A percentile compares a stretch with the other conserved stretches of the same genome.
Conservation (phyloP, 2,113 vertebrate species). For the Entelurus aequoreus region DNA sequence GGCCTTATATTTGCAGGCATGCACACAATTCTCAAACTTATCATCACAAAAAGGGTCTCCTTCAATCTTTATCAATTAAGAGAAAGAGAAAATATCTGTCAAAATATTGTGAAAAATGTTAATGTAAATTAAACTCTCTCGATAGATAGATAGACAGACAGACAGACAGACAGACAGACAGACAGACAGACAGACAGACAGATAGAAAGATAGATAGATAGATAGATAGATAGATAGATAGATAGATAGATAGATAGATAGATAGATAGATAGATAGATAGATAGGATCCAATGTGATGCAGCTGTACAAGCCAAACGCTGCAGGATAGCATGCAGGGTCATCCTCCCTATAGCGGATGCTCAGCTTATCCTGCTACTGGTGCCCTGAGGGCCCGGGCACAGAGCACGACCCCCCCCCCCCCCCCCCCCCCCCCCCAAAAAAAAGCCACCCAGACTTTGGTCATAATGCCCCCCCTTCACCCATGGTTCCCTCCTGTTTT, state of each 20-base stretch:
- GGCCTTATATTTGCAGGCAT: too few relatives aligned
- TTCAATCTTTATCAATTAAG: too few relatives aligned
- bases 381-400: constrained; percentile 63
- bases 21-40: too few relatives aligned
- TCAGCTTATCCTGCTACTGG: constrained; percentile 67
- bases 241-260: constrained; percentile 23
- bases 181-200: constrained; percentile 8
- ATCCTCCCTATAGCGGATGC: constrained; percentile 65
- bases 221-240: constrained; percentile 20
- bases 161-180: constrained; percentile 29
- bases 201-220: background rate
- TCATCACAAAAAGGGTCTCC: too few relatives aligned
- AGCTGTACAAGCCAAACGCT: constrained; percentile 67
- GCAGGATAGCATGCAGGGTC: constrained; percentile 57
- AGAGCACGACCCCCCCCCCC: constrained; percentile 59
- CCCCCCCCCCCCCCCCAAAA: constrained; percentile 61
- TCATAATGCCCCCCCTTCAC: constrained; percentile 56
- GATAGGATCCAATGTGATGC: constrained; percentile 53
- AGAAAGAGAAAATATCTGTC: too few relatives aligned
- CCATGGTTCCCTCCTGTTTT: constrained; percentile 21
- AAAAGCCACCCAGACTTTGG: constrained; percentile 62
- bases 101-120: too few relatives aligned
- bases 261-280: background rate
- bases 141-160: background rate
- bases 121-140: too few relatives aligned